A percentile compares a stretch with the other conserved stretches of the same genome.
Evolutionary conservation across 2,797 vertebrate genomes (phyloP).

Genomic region (Philypnodon macrostomus): DNA sequence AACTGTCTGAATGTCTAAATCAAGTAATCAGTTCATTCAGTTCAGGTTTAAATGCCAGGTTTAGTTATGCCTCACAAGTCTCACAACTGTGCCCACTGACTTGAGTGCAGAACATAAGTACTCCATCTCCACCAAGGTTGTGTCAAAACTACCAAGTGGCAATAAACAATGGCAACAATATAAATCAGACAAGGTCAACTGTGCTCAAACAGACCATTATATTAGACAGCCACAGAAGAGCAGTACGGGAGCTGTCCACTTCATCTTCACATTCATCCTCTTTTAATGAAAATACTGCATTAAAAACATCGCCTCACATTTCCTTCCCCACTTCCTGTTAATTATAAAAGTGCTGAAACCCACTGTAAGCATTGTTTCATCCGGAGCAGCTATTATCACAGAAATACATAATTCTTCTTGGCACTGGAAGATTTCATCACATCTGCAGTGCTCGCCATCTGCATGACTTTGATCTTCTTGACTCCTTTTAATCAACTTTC

Average conservation of each 20-base stretch:
- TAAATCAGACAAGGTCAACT: not conserved
- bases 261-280: not conserved
- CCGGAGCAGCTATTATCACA: constrained; percentile 63
- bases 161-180: not conserved
- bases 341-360: constrained; percentile 76
- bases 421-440: constrained; percentile 68
- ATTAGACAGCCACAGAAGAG: not conserved
- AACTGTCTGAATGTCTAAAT: too few species aligned
- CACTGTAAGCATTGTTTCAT: constrained; percentile 64
- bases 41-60: too few species aligned
- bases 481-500: constrained; percentile 75
- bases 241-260: not conserved
- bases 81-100: too few species aligned
- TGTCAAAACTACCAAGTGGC: too few species aligned
- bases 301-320: constrained; percentile 43
- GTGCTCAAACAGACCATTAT: not conserved
- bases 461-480: constrained; percentile 71
- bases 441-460: constrained; percentile 57
- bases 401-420: constrained; percentile 58
- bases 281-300: constrained; percentile 2
- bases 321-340: constrained; percentile 47
- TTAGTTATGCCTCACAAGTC: too few species aligned
- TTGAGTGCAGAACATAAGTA: too few species aligned
- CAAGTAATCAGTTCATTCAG: too few species aligned
- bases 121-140: too few species aligned